phyloP scores from a whole-genome alignment of 2,888 invertebrate species.

The Salticus scenicus region DNA sequence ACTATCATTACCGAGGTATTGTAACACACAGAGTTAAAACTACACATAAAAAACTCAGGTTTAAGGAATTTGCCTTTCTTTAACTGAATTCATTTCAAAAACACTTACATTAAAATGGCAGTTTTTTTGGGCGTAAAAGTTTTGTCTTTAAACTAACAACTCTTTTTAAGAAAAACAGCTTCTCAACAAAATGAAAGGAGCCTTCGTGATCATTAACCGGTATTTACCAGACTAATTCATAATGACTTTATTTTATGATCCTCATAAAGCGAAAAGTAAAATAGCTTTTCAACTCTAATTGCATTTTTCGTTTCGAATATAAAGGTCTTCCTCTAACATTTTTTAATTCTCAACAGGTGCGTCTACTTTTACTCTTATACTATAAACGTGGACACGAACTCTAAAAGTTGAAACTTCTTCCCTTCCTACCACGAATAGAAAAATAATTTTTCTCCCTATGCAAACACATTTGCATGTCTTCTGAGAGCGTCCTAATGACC shows the following conservation, averaged over 20 bases:
- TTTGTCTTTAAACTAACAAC: too few species aligned
- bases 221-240: too few species aligned
- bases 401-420: neutral
- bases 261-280: too few species aligned
- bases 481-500: slow-evolving; percentile 35
- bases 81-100: too few species aligned
- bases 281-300: too few species aligned
- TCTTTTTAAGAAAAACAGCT: neutral
- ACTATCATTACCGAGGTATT: too few species aligned
- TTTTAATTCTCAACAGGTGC: slow-evolving; percentile 5
- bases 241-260: too few species aligned
- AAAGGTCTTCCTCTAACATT: neutral
- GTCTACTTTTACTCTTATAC: neutral
- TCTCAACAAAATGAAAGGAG: slow-evolving; percentile 24
- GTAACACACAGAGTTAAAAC: too few species aligned
- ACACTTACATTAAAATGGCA: too few species aligned
- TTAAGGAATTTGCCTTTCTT: too few species aligned
- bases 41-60: too few species aligned
- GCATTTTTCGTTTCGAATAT: neutral
- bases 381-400: neutral
- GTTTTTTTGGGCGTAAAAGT: too few species aligned
- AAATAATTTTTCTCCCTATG: slow-evolving; percentile 6
- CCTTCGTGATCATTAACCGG: neutral
- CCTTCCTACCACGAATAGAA: neutral
- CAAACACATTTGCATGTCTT: slow-evolving; percentile 64